phyloP scores from a whole-genome alignment of 1,140 invertebrate genomes.

The Anastrepha obliqua region DNA sequence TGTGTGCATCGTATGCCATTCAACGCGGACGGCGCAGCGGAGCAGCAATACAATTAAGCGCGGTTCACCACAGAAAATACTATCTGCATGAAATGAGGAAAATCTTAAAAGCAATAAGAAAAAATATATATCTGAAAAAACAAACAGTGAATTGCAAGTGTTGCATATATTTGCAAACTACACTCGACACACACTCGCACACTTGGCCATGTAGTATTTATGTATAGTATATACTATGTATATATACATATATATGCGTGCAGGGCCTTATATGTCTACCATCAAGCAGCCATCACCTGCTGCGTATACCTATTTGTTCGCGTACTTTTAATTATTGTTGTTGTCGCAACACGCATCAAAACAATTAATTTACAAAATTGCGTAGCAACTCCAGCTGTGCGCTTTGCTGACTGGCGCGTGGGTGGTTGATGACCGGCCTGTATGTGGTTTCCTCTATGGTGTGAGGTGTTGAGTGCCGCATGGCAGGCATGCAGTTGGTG shows the following conservation, averaged over 20 bases:
- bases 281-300: neutral
- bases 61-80: neutral
- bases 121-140: neutral
- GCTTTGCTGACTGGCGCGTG: neutral
- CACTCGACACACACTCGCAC: neutral
- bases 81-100: neutral
- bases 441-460: neutral
- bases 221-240: neutral
- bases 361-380: conserved; percentile 30
- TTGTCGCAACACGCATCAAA: neutral
- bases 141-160: neutral
- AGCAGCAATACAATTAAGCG: neutral
- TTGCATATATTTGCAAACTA: neutral
- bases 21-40: neutral
- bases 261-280: neutral
- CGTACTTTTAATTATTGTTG: neutral
- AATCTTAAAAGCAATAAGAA: neutral
- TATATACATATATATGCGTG: neutral
- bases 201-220: neutral
- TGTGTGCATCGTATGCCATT: neutral
- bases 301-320: neutral
- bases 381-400: conserved; percentile 13
- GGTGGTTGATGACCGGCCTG: neutral
- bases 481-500: neutral
- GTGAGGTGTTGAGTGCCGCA: neutral